Conservation (phyloP, 2,797 vertebrate species). For the Spinibarbus caldwelli region DNA sequence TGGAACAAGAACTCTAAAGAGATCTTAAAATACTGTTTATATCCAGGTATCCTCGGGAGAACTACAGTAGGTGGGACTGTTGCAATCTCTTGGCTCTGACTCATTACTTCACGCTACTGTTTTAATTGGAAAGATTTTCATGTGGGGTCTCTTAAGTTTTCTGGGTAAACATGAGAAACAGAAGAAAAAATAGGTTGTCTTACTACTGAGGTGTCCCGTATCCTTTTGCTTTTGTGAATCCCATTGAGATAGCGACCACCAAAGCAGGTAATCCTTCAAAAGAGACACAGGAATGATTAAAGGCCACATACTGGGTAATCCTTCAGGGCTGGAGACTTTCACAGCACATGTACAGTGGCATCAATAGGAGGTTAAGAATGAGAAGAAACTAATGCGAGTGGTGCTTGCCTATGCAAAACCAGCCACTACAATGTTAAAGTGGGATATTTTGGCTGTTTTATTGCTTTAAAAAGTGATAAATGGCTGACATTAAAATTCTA, state of each 20-base stretch:
- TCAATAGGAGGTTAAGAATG: not conserved
- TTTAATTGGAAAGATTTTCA: constrained; percentile 18
- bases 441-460: too few relatives aligned
- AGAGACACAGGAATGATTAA: constrained; percentile 65
- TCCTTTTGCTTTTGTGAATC: constrained; percentile 99
- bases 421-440: not conserved
- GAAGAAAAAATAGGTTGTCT: constrained; percentile 71
- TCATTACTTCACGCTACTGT: constrained; percentile 20
- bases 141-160: not conserved
- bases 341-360: not conserved
- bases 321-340: not conserved
- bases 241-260: constrained; percentile 98
- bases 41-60: constrained; percentile 70
- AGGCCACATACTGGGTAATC: constrained; percentile 21
- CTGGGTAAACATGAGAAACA: not conserved
- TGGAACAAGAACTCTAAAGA: constrained; percentile 70
- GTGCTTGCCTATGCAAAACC: not conserved
- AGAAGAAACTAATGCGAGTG: not conserved
- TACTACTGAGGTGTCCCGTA: constrained; percentile 98
- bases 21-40: constrained; percentile 78
- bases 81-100: not conserved
- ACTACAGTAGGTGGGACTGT: constrained; percentile 47
- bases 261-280: constrained; percentile 93
- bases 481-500: too few relatives aligned
- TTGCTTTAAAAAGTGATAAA: too few relatives aligned